These are phyloP conservation scores for Oreortyx pictus DNA, from an alignment of 2,797 vertebrate genomes.

Conservation along the genomic window DNA sequence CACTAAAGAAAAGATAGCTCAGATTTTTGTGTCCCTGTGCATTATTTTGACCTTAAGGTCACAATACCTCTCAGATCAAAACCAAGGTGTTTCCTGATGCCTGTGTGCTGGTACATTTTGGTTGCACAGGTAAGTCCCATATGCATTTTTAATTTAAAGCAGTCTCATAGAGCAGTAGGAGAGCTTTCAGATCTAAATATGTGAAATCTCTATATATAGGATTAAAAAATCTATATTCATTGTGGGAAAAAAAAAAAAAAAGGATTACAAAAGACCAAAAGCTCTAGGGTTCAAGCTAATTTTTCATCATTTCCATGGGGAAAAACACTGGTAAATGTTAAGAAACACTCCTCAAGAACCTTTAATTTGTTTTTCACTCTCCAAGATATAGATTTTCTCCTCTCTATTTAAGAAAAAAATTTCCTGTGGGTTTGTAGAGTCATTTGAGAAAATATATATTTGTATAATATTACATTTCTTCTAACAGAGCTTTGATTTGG, in stretches of 20 bases:
- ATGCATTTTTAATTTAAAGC: constrained; percentile 26
- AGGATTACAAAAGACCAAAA: constrained; percentile 58
- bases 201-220: constrained; percentile 1
- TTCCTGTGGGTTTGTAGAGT: constrained; percentile 55
- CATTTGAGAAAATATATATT: constrained; percentile 60
- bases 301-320: constrained; percentile 68
- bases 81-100: not conserved
- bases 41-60: not conserved
- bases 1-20: not conserved
- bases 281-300: constrained; percentile 68
- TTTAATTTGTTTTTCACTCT: constrained; percentile 74
- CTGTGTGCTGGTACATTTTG: not conserved
- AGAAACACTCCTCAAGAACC: constrained; percentile 71
- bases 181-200: constrained; percentile 60
- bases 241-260: not conserved
- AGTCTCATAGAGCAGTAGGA: not conserved
- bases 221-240: constrained; percentile 65
- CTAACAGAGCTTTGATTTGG: constrained; percentile 31
- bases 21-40: not conserved
- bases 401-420: constrained; percentile 47
- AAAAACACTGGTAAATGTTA: constrained; percentile 73
- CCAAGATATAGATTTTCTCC: constrained; percentile 61
- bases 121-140: not conserved
- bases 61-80: not conserved
- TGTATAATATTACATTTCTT: constrained; percentile 48